Evolutionary conservation across 2,113 vertebrate genomes (phyloP).

Genomic region (Lepisosteus osseus): DNA sequence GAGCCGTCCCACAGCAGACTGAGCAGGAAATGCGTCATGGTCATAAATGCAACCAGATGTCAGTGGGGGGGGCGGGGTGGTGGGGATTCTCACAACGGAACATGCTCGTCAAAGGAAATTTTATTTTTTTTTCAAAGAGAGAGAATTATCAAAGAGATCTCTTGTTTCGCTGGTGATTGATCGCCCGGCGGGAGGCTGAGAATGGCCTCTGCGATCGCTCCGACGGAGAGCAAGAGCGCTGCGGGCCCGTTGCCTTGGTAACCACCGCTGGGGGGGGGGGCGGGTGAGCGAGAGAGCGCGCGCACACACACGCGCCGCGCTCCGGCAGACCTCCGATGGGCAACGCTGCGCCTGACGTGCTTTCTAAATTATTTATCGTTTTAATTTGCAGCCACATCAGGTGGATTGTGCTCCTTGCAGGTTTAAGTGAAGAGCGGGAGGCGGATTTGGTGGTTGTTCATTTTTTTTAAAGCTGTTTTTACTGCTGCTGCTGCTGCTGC

Average conservation of each 20-base stretch:
- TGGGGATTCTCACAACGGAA: constrained; percentile 71
- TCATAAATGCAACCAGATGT: constrained; percentile 78
- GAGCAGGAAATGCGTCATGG: constrained; percentile 78
- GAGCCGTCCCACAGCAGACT: constrained; percentile 45
- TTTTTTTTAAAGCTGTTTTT: too few species aligned
- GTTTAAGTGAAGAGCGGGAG: too few species aligned
- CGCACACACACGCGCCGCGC: neutral
- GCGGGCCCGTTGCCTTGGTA: constrained; percentile 47
- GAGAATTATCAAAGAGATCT: constrained; percentile 26
- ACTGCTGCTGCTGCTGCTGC: neutral
- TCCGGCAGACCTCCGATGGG: neutral
- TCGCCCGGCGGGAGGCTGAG: constrained; percentile 21
- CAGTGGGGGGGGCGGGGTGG: constrained; percentile 32
- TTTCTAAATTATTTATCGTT: constrained; percentile 44
- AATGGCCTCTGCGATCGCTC: constrained; percentile 25
- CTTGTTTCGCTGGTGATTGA: constrained; percentile 21
- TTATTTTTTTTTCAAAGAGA: constrained; percentile 25
- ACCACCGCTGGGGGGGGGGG: constrained; percentile 33
- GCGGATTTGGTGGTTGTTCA: too few species aligned
- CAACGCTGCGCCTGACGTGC: constrained; percentile 40
- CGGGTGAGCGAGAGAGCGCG: constrained; percentile 30
- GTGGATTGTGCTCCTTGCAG: too few species aligned
- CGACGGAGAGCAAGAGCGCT: constrained; percentile 38
- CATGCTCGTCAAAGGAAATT: constrained; percentile 67
- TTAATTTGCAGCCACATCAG: constrained; percentile 39